A percentile compares a stretch with the other conserved stretches of the same genome.
These are phyloP conservation scores for Ceryle rudis DNA, from an alignment of 2,797 vertebrate species.

Conservation along the genomic window DNA sequence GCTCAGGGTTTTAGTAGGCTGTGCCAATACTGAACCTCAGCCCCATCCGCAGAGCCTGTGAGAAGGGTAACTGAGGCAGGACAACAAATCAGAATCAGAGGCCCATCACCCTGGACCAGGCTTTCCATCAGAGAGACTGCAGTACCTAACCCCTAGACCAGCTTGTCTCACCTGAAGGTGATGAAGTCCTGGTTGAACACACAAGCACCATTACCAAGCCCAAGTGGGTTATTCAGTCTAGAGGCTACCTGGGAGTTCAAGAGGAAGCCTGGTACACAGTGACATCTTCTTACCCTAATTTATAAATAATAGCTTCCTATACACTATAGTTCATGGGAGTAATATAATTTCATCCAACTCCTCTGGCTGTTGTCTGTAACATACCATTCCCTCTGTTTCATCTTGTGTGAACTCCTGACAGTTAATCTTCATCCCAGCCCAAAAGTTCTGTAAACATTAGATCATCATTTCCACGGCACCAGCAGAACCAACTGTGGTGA, in stretches of 20 bases:
- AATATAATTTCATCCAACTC: neutral
- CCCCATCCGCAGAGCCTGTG: rapidly evolving
- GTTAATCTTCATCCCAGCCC: neutral
- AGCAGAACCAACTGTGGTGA: neutral
- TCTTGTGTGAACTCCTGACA: neutral
- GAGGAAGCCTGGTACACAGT: neutral
- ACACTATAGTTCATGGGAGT: neutral
- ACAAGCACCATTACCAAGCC: neutral
- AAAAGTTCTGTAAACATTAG: constrained; percentile 1
- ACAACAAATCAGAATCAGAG: neutral
- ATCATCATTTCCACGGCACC: neutral
- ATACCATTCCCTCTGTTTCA: neutral
- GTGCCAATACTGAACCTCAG: neutral
- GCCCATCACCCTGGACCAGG: rapidly evolving
- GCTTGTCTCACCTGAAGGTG: neutral
- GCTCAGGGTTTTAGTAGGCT: neutral
- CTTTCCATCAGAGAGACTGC: neutral
- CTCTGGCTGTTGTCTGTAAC: neutral
- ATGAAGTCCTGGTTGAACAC: neutral
- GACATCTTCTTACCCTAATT: neutral
- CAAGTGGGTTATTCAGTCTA: neutral
- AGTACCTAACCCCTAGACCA: neutral
- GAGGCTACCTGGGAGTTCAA: neutral
- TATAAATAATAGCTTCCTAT: neutral
- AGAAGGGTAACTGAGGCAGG: neutral